phyloP scores from a whole-genome alignment of 2,113 vertebrate genomes.

The Malurus melanocephalus region DNA sequence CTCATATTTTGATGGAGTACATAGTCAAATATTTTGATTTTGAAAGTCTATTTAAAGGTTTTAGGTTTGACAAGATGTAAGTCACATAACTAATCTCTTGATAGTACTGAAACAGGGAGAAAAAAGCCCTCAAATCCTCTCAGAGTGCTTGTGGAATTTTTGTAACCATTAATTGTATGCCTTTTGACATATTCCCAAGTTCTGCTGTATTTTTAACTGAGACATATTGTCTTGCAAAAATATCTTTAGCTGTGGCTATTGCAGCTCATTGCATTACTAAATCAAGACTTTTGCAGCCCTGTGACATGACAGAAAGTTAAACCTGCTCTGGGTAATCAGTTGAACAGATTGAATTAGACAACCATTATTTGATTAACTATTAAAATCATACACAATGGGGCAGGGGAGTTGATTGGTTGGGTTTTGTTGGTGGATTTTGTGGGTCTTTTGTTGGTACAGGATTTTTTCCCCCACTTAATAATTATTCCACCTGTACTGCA shows the following conservation, averaged over 20 bases:
- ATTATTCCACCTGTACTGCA: not conserved
- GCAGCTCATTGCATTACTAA: not conserved
- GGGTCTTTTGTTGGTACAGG: not conserved
- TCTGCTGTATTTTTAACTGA: constrained; percentile 23
- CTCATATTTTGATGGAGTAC: constrained; percentile 19
- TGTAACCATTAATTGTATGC: not conserved
- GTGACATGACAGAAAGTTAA: not conserved
- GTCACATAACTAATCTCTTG: constrained; percentile 9
- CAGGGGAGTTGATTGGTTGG: not conserved
- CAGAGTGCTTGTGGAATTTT: not conserved
- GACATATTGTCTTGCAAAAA: not conserved
- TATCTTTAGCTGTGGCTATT: not conserved
- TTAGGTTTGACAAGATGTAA: constrained; percentile 32
- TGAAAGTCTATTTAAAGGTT: constrained; percentile 13
- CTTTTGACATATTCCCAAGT: not conserved
- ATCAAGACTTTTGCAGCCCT: not conserved
- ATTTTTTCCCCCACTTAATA: not conserved
- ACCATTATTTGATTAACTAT: not conserved
- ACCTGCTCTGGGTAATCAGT: not conserved
- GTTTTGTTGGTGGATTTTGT: not conserved
- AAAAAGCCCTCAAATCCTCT: not conserved
- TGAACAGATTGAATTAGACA: not conserved
- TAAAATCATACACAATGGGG: not conserved
- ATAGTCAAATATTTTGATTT: constrained; percentile 48
- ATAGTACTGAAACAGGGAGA: not conserved